Base-by-base conservation (phyloP, 2,888 invertebrate species). In the Brenthis daphne region DNA sequence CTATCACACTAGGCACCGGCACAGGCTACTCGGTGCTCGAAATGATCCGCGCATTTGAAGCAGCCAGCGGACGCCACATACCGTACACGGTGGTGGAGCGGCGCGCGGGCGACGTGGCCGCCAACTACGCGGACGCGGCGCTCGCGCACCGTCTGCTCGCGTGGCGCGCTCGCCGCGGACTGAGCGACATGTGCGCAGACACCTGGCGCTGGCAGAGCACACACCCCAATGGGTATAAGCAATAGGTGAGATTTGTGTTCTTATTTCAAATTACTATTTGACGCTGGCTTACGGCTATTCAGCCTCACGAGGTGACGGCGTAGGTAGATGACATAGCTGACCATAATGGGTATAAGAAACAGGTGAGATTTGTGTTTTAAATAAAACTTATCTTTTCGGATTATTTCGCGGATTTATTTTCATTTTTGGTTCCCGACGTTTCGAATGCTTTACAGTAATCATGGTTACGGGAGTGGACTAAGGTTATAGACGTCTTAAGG, bases 131-230 rank as follows among this genome's bases (percentile, higher is more conserved):
- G 0, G 97, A 98, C 88, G 95, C 97, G 43, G 91, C 93, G 43
- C 87, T 97, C 70, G 97, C 98, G 2, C 94, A 94, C 67, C 90
- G 94, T 70, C 95, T 98, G 78, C 90, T 99, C 1, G 94, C 94
- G n/a, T 99, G 99, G 98, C 93, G 94, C 37, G 96, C 98, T 20
- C 94, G 93, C n/a, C 94, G 94, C 81, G 94, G 94, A 70, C 89
- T 98, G 5, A 89, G 94, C 13, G 96, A 97, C 75, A 98, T 98
- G 98, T 98, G 98, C 84, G 87, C 83, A 12, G 98, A 98, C 82
- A 94, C 97, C 0, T 98, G 98, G 98, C 94, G 94, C 65, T 98
- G 98, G 98, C 98, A 98, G 86, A 94, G 95, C 64, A 90, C 91
- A 65, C 96, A 98, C 89, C 98, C 98, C 1, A 94, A 95, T 71